Evolutionary conservation across 2,888 invertebrate genomes (phyloP).

Genomic region (Seira ritae): DNA sequence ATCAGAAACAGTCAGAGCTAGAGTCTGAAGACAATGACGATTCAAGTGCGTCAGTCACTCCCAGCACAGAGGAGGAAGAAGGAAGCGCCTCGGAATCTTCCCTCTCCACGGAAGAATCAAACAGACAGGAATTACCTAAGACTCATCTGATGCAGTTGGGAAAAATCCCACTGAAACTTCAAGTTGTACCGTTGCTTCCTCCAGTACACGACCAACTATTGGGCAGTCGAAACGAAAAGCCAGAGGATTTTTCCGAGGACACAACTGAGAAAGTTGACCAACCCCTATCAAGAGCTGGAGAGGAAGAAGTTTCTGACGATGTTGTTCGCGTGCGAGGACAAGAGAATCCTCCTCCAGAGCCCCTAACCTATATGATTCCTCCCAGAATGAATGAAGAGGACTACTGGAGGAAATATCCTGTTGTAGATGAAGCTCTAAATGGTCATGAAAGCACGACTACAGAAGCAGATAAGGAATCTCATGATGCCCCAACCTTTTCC

Average conservation of each 20-base stretch:
- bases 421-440: not conserved
- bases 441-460: not conserved
- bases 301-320: constrained; percentile 1
- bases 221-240: constrained; percentile 24
- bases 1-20: not conserved
- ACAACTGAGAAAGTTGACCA: not conserved
- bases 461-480: not conserved
- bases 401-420: constrained; percentile 28
- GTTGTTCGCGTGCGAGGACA: not conserved
- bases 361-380: constrained; percentile 41
- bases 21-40: constrained; percentile 1
- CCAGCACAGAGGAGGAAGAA: not conserved
- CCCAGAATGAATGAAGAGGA: constrained; percentile 16
- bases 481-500: constrained; percentile 12
- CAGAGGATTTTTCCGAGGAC: constrained; percentile 14
- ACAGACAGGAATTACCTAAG: constrained; percentile 12
- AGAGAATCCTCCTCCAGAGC: not conserved
- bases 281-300: constrained; percentile 6
- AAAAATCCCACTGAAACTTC: constrained; percentile 36
- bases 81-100: not conserved
- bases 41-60: not conserved
- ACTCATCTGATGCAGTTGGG: constrained; percentile 23
- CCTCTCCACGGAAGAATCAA: not conserved
- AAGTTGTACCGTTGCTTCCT: constrained; percentile 31
- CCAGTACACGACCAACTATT: constrained; percentile 9